Conservation (phyloP, 2,113 vertebrate genomes). For the Lasiurus borealis region DNA sequence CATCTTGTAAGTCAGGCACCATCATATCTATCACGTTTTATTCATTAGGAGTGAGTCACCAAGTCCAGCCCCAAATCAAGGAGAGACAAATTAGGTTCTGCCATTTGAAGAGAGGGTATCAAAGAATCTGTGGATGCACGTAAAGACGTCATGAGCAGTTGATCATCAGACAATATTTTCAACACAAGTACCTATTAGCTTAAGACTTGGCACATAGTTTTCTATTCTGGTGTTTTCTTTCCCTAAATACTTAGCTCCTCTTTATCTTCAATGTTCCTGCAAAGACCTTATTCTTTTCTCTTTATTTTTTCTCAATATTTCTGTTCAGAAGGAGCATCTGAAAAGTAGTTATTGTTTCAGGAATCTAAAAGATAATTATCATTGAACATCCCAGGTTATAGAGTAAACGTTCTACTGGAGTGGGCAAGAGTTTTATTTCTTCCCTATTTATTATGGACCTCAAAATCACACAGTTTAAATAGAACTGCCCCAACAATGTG, state of each 20-base stretch:
- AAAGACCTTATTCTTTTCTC: neutral
- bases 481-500: neutral
- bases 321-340: neutral
- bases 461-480: slow-evolving; percentile 2
- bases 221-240: neutral
- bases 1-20: neutral
- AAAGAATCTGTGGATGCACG: neutral
- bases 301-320: neutral
- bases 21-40: neutral
- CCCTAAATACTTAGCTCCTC: neutral
- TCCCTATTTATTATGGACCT: neutral
- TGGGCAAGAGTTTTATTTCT: neutral
- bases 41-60: neutral
- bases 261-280: neutral
- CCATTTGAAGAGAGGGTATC: neutral
- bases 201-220: neutral
- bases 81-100: neutral
- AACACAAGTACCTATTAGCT: neutral
- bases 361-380: neutral
- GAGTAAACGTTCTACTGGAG: neutral
- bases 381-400: neutral
- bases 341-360: neutral
- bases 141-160: neutral
- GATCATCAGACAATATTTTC: neutral
- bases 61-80: neutral